Percentiles rank a stretch among this genome's conserved stretches.
Conservation (phyloP, 2,113 vertebrate genomes). For the Otocyon megalotis region DNA sequence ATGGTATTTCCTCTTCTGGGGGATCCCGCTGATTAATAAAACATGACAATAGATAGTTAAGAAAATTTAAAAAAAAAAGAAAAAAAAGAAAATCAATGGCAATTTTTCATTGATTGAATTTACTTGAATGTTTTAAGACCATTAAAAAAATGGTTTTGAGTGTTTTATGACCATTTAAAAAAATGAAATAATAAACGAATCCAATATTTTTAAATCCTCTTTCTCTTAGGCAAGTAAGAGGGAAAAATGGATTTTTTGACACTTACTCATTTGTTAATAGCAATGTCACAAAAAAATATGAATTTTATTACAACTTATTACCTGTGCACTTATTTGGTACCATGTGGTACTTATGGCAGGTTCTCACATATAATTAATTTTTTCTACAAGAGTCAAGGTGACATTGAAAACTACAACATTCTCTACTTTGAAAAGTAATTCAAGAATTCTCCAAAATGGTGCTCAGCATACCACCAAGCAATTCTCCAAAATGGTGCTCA, state of each 20-base stretch:
- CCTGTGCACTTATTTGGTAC: background rate
- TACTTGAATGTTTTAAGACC: background rate
- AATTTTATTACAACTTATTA: background rate
- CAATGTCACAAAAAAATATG: background rate
- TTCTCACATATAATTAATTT: background rate
- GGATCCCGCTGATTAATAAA: constrained; percentile 93
- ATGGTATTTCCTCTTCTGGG: constrained; percentile 99
- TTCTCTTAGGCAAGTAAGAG: background rate
- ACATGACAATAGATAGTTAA: background rate
- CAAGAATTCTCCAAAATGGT: background rate
- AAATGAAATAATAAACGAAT: constrained; percentile 1
- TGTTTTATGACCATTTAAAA: constrained; percentile 25
- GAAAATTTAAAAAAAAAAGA: background rate
- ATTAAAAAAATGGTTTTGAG: constrained; percentile 20
- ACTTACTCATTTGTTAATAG: background rate
- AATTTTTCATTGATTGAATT: background rate
- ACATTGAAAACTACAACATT: background rate
- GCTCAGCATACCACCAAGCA: background rate
- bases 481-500: background rate
- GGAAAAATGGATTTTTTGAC: constrained; percentile 1
- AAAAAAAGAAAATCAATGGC: background rate
- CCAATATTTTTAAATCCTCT: background rate
- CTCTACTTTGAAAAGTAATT: constrained; percentile 50
- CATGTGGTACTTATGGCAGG: background rate
- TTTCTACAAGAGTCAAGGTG: background rate